Conservation (phyloP, 2,113 vertebrate species). For the Corythaixoides concolor region DNA sequence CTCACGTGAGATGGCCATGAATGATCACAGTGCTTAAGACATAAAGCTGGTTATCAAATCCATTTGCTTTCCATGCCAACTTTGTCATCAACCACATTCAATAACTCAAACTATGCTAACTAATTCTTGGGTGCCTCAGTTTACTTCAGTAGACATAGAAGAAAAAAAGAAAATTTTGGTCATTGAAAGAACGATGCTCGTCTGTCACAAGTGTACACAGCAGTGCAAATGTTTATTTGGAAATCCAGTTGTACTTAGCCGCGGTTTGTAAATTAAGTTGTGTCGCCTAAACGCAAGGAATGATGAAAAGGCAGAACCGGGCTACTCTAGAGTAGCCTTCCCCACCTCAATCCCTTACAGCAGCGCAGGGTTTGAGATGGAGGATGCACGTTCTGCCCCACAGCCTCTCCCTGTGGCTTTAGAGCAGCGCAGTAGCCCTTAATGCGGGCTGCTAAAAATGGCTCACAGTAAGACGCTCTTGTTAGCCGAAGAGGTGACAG, state of each 20-base stretch:
- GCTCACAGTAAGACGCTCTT: not conserved
- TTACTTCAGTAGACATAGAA: not conserved
- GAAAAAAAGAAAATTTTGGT: too few species aligned
- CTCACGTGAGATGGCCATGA: too few species aligned
- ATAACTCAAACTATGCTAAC: not conserved
- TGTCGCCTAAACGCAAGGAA: not conserved
- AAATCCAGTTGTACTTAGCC: not conserved
- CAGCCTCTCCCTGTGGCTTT: not conserved
- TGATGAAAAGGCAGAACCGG: not conserved
- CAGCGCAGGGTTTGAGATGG: not conserved
- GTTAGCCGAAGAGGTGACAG: not conserved
- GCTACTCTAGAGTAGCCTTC: not conserved
- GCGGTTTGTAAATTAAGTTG: not conserved
- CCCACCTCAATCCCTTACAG: not conserved
- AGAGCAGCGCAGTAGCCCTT: not conserved
- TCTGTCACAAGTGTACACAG: fast-evolving
- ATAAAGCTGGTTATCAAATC: not conserved
- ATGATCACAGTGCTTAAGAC: not conserved
- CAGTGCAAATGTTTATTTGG: not conserved
- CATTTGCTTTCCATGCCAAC: not conserved
- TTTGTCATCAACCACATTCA: not conserved
- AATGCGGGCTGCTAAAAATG: not conserved
- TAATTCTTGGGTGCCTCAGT: not conserved
- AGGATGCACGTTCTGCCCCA: not conserved
- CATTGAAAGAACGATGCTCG: not conserved